Evolutionary conservation across 1,140 invertebrate species (phyloP).

Genomic region (Cotesia typhae): DNA sequence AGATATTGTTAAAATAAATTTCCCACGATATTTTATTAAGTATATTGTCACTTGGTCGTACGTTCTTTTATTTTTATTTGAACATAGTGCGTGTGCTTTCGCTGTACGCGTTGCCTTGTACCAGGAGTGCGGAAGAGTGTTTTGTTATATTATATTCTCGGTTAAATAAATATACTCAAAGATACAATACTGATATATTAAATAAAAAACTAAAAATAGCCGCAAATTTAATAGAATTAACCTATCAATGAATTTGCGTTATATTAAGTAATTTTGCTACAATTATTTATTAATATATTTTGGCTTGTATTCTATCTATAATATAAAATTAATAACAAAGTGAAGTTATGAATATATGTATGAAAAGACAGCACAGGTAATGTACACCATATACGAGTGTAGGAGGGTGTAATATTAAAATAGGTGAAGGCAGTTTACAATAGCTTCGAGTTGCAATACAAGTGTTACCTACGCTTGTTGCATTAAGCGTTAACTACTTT

Average conservation of each 20-base stretch:
- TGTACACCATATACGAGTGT: conserved; percentile 35
- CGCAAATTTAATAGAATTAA: too few relatives aligned
- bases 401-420: conserved; percentile 51
- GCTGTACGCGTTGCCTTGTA: background rate
- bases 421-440: conserved; percentile 54
- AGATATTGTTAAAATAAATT: conserved; percentile 18
- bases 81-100: conserved; percentile 22
- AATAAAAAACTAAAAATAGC: too few relatives aligned
- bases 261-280: too few relatives aligned
- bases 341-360: background rate
- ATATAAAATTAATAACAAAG: too few relatives aligned
- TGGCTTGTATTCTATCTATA: too few relatives aligned
- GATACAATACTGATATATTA: background rate
- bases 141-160: background rate
- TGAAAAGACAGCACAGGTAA: background rate
- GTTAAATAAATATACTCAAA: conserved; percentile 4
- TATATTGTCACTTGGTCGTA: conserved; percentile 21
- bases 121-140: conserved; percentile 29
- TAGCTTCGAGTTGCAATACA: conserved; percentile 46
- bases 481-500: conserved; percentile 38
- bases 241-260: too few relatives aligned
- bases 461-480: conserved; percentile 50
- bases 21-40: conserved; percentile 35
- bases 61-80: conserved; percentile 1
- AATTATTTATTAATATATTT: too few relatives aligned